A percentile compares a stretch with the other conserved stretches of the same genome.
phyloP scores from a whole-genome alignment of 2,888 invertebrate species.

The Rhimphoctona megacephalus region DNA sequence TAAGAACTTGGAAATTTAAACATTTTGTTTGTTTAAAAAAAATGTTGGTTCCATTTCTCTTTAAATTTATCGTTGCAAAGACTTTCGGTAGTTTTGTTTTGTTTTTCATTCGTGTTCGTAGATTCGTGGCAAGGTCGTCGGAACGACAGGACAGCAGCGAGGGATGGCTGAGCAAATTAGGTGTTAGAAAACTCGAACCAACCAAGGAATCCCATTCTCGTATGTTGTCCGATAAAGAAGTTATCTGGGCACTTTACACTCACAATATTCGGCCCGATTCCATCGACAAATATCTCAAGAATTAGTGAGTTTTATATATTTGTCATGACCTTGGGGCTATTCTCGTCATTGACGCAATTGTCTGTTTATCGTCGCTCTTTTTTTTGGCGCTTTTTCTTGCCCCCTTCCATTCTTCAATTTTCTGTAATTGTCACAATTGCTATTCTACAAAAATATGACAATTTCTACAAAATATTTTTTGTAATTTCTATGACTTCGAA shows the following conservation, averaged over 20 bases:
- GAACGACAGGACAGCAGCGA: constrained; percentile 85
- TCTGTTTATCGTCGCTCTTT: not conserved
- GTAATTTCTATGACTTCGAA: not conserved
- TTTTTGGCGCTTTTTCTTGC: not conserved
- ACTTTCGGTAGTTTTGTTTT: not conserved
- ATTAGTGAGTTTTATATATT: constrained; percentile 91
- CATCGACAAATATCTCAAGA: constrained; percentile 93
- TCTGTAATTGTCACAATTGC: not conserved
- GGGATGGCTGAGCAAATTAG: constrained; percentile 95
- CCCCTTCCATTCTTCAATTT: not conserved
- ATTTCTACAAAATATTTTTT: not conserved
- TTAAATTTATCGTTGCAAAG: not conserved
- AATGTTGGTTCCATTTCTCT: not conserved
- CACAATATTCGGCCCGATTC: constrained; percentile 97
- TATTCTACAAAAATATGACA: not conserved
- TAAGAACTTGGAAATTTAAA: constrained; percentile 55
- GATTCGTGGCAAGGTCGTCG: constrained; percentile 82
- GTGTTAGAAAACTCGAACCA: constrained; percentile 96
- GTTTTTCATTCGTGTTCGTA: constrained; percentile 61
- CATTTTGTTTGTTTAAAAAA: not conserved
- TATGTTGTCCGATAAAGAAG: constrained; percentile 98
- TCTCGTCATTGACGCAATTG: constrained; percentile 35
- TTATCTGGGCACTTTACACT: constrained; percentile 97
- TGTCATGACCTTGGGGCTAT: constrained; percentile 37
- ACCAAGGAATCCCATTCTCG: constrained; percentile 98